phyloP scores from a whole-genome alignment of 2,888 invertebrate species.

The Lacanobia wlatinum region DNA sequence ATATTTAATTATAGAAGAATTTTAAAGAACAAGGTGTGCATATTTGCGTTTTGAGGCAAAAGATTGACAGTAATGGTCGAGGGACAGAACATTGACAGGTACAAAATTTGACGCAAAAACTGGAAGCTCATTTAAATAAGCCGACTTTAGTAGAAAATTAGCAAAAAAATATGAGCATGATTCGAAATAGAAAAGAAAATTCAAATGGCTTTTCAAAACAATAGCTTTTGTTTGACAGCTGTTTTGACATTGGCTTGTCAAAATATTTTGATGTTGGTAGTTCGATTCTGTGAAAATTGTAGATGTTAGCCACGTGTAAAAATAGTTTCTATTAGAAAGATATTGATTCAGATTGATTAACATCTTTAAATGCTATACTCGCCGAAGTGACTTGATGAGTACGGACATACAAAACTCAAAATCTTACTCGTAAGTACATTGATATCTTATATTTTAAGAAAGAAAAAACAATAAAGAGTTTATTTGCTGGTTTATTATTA shows the following conservation, averaged over 20 bases:
- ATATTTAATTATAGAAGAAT: no score
- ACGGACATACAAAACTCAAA: no score
- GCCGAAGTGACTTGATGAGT: not conserved
- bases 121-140: not conserved
- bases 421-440: not conserved
- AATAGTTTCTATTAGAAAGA: not conserved
- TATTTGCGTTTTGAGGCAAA: not conserved
- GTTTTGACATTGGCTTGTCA: slow-evolving; percentile 35
- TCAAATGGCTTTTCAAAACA: slow-evolving; percentile 16
- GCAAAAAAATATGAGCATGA: not conserved
- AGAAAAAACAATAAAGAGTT: no score
- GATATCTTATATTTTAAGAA: no score
- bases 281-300: not conserved
- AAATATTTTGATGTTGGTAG: slow-evolving; percentile 13
- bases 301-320: not conserved
- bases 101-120: not conserved
- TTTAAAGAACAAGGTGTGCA: not conserved
- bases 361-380: not conserved
- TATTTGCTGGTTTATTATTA: no score
- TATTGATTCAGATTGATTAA: not conserved
- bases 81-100: not conserved
- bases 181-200: not conserved
- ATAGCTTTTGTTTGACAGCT: slow-evolving; percentile 17
- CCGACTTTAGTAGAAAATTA: not conserved
- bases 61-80: not conserved